A percentile compares a stretch with the other conserved stretches of the same genome.
phyloP scores from a whole-genome alignment of 64 coral and sea anemone species.

The Dendronephthya gigantea region DNA sequence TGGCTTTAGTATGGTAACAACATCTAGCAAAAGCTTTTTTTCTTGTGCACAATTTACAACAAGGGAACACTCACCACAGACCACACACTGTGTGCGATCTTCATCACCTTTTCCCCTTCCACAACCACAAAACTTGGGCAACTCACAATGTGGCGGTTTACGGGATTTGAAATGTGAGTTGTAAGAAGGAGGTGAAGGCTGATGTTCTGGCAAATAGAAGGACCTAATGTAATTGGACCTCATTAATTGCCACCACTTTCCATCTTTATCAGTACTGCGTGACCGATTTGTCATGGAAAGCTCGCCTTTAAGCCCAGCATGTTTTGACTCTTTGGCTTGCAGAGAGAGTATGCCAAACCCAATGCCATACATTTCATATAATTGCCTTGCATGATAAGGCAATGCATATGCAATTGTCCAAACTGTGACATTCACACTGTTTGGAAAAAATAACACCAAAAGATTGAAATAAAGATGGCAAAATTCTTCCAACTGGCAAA shows the following conservation, averaged over 20 bases:
- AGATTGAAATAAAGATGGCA: neutral
- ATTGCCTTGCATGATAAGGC: neutral
- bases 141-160: neutral
- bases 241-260: constrained; percentile 4
- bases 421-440: neutral
- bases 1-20: too few species aligned
- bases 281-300: neutral
- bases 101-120: too few species aligned
- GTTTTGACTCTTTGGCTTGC: too few species aligned
- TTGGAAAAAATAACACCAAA: neutral
- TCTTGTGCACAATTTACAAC: too few species aligned
- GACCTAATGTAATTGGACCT: neutral
- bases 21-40: too few species aligned
- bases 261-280: neutral
- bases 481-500: neutral
- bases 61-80: too few species aligned
- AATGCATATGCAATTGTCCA: constrained; percentile 11
- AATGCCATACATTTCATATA: neutral
- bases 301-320: neutral
- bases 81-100: too few species aligned
- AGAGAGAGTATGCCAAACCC: neutral
- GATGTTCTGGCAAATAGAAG: neutral
- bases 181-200: neutral
- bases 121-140: neutral
- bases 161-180: neutral